Evolutionary conservation across 2,113 vertebrate genomes (phyloP), one percentile per base, ranked within the genome.

Genomic region (Arizona elegans): DNA sequence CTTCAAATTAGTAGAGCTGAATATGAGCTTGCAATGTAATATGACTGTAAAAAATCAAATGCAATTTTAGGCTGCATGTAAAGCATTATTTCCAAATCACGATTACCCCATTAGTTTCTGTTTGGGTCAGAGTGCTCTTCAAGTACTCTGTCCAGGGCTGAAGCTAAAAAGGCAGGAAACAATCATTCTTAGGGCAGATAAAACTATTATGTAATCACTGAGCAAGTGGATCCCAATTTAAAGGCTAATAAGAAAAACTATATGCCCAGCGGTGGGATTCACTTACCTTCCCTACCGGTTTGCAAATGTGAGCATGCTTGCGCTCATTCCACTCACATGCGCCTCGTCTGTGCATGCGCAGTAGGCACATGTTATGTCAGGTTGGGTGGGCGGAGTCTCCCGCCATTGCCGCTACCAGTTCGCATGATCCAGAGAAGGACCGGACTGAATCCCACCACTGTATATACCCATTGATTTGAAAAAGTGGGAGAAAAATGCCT

Each of bases 351-450:
- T 50, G 47, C 52, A 52, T 52, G 52, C 8, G 9, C 52, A 52
- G 1, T 47, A 47, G 8, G 52, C 52, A 1, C 8, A 1, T 8
- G 6, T 52, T 52, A 52, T 9, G 1, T 52, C 9, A 10, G 52
- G 52, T 8, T 6, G 9, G 52, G 52, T 52, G 52, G 52, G 52
- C 1, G 52, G 52, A 52, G 52, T 6, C 52, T 52, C 52, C 52
- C 9, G 1, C 52, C 8, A 6, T 10, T 10, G 9, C 52, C 9
- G 52, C 52, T 52, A 52, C 8, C 8, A 1, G 8, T 52, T 52
- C 9, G 52, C 1, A 0, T 10, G 8, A 9, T 9, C 52, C 9
- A 10, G 52, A 52, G 8, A 52, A 0, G 6, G 6, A 52, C 9
- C 52, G 1, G 8, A n/a, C 52, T 52, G 52, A 52, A 52, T 52